Evolutionary conservation across 1,140 invertebrate species (phyloP), one percentile per base, ranked within the genome.

Genomic region (Drosophila murphyi): DNA sequence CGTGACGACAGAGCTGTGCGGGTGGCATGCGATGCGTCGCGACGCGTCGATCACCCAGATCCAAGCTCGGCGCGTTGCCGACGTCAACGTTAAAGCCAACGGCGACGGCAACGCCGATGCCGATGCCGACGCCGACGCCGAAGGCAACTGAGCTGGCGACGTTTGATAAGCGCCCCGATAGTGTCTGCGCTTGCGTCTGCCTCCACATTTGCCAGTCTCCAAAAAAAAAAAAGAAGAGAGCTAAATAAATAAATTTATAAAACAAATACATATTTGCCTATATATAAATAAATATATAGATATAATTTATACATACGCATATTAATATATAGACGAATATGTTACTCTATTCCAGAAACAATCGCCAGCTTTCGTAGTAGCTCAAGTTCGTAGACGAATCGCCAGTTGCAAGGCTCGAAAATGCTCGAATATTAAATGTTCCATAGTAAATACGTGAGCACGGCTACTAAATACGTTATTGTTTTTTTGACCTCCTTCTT

Each of bases 21-120:
- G 61, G 60, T 51, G 59, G 68, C 68, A 12, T 28, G 39, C 39
- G 35, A 61, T 3, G 50, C 20, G 20, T 20, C 20, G 20, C 20
- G 20, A 20, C 20, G 20, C 43, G 20, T 63, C 62, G 70, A 72
- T 72, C 70, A 37, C 32, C 6, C 71, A 67, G 71, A 52, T 60
- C 39, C 62, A 39, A 67, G 47, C 63, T 67, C 10, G 32, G 20
- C 43, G 29, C 5, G 31, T 6, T 52, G n/a, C 7, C 50, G n/a
- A 5, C 61, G 10, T 3, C 50, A 37, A 34, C 63, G 20, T 7
- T 45, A 37, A 39, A 45, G 20, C 2, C 56, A 10, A 34, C 59
- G 5, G 29, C 55, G 12, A 7, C 32, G 59, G n/a, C 45, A 2
- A 20, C 20, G 20, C 20, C 1, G 20, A 20, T 20, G n/a, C n/a